Evolutionary conservation across 1,140 invertebrate genomes (phyloP).

Genomic region (Holotrichia oblita): DNA sequence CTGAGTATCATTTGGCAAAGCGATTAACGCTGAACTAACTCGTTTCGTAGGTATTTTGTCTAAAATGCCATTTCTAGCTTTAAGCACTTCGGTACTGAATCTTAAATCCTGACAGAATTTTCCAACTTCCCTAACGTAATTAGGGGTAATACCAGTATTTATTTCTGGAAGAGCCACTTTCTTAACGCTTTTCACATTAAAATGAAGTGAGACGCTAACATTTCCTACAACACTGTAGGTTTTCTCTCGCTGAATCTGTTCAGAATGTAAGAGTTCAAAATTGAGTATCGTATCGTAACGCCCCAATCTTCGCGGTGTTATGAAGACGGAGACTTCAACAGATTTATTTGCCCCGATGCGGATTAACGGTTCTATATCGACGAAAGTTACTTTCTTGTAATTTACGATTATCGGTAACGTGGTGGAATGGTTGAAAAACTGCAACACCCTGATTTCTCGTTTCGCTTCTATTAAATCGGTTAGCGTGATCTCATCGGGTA

Average conservation of each 20-base stretch:
- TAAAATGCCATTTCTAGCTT: not conserved
- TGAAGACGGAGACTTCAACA: slow-evolving; percentile 41
- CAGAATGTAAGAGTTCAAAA: slow-evolving; percentile 43
- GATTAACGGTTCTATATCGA: slow-evolving; percentile 46
- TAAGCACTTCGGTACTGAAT: not conserved
- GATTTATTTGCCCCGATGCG: slow-evolving; percentile 41
- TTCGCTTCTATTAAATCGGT: slow-evolving; percentile 42
- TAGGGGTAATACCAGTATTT: not conserved
- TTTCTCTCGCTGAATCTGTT: slow-evolving; percentile 13
- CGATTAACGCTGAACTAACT: not conserved
- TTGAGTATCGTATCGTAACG: slow-evolving; percentile 15
- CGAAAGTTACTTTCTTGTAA: slow-evolving; percentile 47
- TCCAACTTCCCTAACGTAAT: slow-evolving; percentile 17
- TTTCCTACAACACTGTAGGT: not conserved
- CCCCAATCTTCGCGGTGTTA: slow-evolving; percentile 46
- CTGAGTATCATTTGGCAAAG: slow-evolving; percentile 27
- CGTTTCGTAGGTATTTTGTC: not conserved
- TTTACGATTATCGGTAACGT: slow-evolving; percentile 49
- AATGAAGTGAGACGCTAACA: not conserved
- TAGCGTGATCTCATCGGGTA: slow-evolving; percentile 46
- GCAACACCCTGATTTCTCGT: slow-evolving; percentile 39
- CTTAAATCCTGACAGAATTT: not conserved
- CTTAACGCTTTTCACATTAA: not conserved
- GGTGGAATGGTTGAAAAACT: slow-evolving; percentile 48
- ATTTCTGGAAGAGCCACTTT: not conserved